Base-by-base conservation (phyloP, 2,888 invertebrate species). In the Parnassius orleans region DNA sequence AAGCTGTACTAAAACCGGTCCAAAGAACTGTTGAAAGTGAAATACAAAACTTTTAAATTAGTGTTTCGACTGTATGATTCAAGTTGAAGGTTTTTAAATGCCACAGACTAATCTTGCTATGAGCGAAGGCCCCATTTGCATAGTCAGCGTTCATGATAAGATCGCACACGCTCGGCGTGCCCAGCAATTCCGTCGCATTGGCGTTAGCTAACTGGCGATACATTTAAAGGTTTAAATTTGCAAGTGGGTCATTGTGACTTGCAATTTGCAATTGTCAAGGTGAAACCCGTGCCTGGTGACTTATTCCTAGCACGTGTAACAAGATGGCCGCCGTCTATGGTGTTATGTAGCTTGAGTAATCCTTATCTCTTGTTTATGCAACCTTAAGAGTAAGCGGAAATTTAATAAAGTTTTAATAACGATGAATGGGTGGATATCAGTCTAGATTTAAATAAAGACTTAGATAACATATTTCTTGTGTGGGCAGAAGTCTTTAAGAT, bases 211-310 rank as follows among this genome's bases (percentile, higher is more conserved):
- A 24, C 52, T 10, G 11, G 54, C 51, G 54, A 52, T 55, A 63
- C 53, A 53, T 61, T 57, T 60, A 63, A 57, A 65, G 63, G 57
- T 65, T 59, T 54, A 68, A 70, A 68, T 70, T 74, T 68, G 69
- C 67, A 73, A 69, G 56, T 72, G 58, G 75, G 75, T 71, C 75
- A 74, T 65, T 75, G 75, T 64, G 61, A 68, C 64, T 58, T 24
- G 54, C 59, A 55, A 69, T 75, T 71, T 69, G 69, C 69, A 75
- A 62, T 61, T 66, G 66, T 66, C 68, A 68, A 68, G 68, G 68
- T 65, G 55, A 53, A 7, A 42, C 41, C 50, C 41, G 46, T 50
- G 33, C 56, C 42, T 53, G 54, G 48, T 56, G 51, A 48, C 47
- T 63, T 52, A 59, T 55, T 59, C 59, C 12, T 51, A 12, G 50